These are phyloP conservation scores for Pterophyllum scalare DNA, from an alignment of 2,113 vertebrate species.

Conservation along the genomic window DNA sequence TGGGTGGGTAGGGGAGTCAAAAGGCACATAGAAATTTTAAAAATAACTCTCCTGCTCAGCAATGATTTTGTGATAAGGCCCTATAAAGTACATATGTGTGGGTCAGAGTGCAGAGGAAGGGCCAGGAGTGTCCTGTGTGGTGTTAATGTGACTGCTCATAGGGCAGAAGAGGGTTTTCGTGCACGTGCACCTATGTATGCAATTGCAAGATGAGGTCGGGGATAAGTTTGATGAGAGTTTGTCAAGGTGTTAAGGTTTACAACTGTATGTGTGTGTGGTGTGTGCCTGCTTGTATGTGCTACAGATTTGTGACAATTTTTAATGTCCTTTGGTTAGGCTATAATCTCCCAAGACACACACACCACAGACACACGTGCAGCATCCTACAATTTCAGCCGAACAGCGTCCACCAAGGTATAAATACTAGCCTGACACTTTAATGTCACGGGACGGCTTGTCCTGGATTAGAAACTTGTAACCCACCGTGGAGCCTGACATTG, in stretches of 20 bases:
- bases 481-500: conserved; percentile 81
- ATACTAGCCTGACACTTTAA: conserved; percentile 98
- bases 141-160: conserved; percentile 88
- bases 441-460: conserved; percentile 91
- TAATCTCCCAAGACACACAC: conserved; percentile 79
- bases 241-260: conserved; percentile 30
- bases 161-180: conserved; percentile 76
- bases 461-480: conserved; percentile 95
- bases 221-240: conserved; percentile 27
- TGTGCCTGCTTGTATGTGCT: conserved; percentile 26
- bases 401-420: conserved; percentile 83
- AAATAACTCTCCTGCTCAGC: conserved; percentile 92
- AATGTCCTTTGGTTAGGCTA: conserved; percentile 87
- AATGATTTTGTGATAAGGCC: conserved; percentile 84
- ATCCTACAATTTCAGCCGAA: conserved; percentile 45
- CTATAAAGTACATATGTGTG: conserved; percentile 11
- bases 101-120: conserved; percentile 53
- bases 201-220: background rate
- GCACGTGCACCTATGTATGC: conserved; percentile 15
- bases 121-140: conserved; percentile 83
- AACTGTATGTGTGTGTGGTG: conserved; percentile 31
- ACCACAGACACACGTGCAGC: conserved; percentile 23
- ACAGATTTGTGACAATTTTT: conserved; percentile 90
- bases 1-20: conserved; percentile 87
- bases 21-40: conserved; percentile 80